Evolutionary conservation across 2,797 vertebrate genomes (phyloP).

Genomic region (Lagocephalus sceleratus): DNA sequence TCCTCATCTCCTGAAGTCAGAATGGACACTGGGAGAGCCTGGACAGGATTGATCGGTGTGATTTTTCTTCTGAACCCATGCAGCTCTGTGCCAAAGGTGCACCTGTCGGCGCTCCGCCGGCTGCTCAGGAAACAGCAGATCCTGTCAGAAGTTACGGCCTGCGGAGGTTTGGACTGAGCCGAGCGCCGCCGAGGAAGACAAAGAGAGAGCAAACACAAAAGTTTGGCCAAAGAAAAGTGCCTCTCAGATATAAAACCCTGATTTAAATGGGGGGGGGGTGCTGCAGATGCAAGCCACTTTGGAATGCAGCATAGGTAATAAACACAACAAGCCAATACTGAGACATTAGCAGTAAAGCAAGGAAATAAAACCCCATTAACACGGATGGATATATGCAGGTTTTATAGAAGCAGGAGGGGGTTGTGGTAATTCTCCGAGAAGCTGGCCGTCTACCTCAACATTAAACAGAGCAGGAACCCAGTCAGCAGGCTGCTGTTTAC

Average conservation of each 20-base stretch:
- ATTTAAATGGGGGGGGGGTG: background rate
- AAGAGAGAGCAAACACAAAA: constrained; percentile 18
- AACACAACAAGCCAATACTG: background rate
- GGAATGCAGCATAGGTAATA: no score
- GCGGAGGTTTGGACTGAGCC: constrained; percentile 27
- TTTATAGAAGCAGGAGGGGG: no score
- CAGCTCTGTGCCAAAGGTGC: constrained; percentile 1
- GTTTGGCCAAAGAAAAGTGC: constrained; percentile 1
- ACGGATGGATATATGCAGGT: no score
- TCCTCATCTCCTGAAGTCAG: constrained; percentile 14
- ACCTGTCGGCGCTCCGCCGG: background rate
- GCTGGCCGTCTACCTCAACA: no score
- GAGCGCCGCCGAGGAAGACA: constrained; percentile 22
- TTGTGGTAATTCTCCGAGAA: no score
- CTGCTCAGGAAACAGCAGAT: constrained; percentile 16
- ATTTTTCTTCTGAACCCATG: constrained; percentile 1
- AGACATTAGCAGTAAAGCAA: background rate
- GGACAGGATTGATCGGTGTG: background rate
- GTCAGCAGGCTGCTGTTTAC: no score
- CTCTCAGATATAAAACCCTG: background rate
- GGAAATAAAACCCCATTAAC: background rate
- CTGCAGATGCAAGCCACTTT: background rate
- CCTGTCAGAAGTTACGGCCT: constrained; percentile 36
- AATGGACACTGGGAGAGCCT: no score
- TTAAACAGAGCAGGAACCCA: no score